Evolutionary conservation across 2,888 invertebrate species (phyloP).

Genomic region (Chaetogeoica ovagalla): DNA sequence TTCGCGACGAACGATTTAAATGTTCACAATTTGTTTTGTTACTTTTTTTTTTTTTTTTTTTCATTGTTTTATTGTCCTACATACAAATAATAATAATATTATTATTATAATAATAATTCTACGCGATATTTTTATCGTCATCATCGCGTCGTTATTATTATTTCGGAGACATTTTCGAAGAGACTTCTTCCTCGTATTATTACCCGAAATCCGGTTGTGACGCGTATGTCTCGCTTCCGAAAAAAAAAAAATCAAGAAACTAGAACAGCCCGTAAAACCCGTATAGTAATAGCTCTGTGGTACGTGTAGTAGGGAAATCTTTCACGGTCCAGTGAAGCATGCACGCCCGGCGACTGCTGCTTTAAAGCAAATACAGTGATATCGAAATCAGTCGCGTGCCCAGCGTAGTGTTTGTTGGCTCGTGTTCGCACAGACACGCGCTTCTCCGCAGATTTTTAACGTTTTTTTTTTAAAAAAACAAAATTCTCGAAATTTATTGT

Average conservation of each 20-base stretch:
- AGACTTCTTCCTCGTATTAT: not conserved
- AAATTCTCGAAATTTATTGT: too few relatives aligned
- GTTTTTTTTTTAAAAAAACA: too few relatives aligned
- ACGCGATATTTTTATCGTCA: not conserved
- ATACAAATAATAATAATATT: not conserved
- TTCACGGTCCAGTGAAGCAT: constrained; percentile 50
- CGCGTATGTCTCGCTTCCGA: not conserved
- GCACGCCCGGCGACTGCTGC: constrained; percentile 10
- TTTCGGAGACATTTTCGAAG: constrained; percentile 11
- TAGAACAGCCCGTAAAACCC: not conserved
- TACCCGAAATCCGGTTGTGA: not conserved
- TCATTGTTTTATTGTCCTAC: not conserved
- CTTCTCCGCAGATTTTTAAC: too few relatives aligned
- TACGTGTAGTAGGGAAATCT: constrained; percentile 42
- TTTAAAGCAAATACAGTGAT: constrained; percentile 17
- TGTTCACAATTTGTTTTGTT: too few relatives aligned
- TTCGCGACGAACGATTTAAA: too few relatives aligned
- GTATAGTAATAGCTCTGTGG: too few relatives aligned
- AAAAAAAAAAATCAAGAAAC: constrained; percentile 8
- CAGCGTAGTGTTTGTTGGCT: constrained; percentile 19
- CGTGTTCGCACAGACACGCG: constrained; percentile 14
- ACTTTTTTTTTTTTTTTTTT: too few relatives aligned
- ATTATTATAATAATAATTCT: not conserved
- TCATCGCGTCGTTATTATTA: not conserved
- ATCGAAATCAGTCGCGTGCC: constrained; percentile 50